Evolutionary conservation across 2,113 vertebrate genomes (phyloP).

Genomic region (Nibea albiflora): DNA sequence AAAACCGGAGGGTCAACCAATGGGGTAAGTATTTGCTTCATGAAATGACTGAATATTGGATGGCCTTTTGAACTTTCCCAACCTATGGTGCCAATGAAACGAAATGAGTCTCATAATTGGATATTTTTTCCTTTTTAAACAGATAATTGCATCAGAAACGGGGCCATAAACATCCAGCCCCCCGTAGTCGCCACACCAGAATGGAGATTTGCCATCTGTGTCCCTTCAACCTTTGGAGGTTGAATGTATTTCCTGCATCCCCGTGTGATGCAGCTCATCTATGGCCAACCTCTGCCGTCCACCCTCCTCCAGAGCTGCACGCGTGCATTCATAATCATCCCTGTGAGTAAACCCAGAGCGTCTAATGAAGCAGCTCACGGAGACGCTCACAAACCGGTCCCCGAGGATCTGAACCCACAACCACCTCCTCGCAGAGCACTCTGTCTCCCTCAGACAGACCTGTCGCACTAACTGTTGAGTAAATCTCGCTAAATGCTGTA

Average conservation of each 20-base stretch:
- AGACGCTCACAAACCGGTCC: constrained; percentile 22
- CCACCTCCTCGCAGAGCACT: constrained; percentile 28
- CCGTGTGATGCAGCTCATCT: constrained; percentile 16
- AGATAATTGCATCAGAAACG: constrained; percentile 13
- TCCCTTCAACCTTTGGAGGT: constrained; percentile 47
- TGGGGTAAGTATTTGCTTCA: too few species aligned
- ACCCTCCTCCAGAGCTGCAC: background rate
- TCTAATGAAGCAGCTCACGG: constrained; percentile 52
- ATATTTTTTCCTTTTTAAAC: background rate
- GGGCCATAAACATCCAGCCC: background rate
- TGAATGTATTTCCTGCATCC: constrained; percentile 35
- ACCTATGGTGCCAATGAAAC: background rate
- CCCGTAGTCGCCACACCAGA: background rate
- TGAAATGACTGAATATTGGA: background rate
- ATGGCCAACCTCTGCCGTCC: background rate
- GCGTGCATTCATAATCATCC: constrained; percentile 41
- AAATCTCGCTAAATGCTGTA: constrained; percentile 70
- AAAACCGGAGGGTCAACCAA: too few species aligned
- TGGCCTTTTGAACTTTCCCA: background rate
- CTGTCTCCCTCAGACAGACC: constrained; percentile 48
- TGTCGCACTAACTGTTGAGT: constrained; percentile 43
- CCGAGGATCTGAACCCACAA: constrained; percentile 53
- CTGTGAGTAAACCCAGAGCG: constrained; percentile 34
- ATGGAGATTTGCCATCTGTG: constrained; percentile 40
- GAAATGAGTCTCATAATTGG: background rate